Evolutionary conservation across 2,113 vertebrate species (phyloP).

Genomic region (Mus pahari): DNA sequence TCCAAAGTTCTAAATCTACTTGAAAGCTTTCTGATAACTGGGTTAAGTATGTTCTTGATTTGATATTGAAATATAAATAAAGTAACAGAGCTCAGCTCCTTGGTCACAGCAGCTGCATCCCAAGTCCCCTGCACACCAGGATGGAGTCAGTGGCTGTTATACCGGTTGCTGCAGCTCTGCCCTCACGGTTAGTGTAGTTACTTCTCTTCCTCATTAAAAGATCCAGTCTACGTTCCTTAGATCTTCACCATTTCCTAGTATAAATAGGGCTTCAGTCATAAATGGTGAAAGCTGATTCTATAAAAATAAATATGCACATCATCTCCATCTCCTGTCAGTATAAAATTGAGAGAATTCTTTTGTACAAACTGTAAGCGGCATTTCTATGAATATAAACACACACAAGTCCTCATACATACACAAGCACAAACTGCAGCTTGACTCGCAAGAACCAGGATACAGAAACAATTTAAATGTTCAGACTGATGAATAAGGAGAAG

Average conservation of each 20-base stretch:
- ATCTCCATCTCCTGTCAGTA: background rate
- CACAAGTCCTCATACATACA: background rate
- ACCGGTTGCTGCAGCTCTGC: fast-evolving
- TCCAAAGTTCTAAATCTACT: background rate
- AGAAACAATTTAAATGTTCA: background rate
- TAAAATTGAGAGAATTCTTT: background rate
- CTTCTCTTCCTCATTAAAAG: background rate
- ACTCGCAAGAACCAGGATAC: background rate
- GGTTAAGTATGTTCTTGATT: conserved; percentile 32
- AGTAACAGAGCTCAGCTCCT: background rate
- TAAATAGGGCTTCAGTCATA: background rate
- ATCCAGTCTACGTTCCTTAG: background rate
- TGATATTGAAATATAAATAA: conserved; percentile 42
- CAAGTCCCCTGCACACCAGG: background rate
- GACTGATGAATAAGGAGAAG: background rate
- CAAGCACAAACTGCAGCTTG: background rate
- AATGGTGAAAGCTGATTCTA: conserved; percentile 8
- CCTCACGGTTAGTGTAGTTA: background rate
- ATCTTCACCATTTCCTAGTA: background rate
- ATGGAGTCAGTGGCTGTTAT: background rate
- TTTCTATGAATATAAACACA: conserved; percentile 6
- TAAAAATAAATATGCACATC: conserved; percentile 22
- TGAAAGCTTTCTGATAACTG: conserved; percentile 8
- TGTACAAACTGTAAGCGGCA: background rate
- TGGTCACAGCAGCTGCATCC: background rate